Evolutionary conservation across 2,888 invertebrate species (phyloP).

Genomic region (Mythimna loreyi): DNA sequence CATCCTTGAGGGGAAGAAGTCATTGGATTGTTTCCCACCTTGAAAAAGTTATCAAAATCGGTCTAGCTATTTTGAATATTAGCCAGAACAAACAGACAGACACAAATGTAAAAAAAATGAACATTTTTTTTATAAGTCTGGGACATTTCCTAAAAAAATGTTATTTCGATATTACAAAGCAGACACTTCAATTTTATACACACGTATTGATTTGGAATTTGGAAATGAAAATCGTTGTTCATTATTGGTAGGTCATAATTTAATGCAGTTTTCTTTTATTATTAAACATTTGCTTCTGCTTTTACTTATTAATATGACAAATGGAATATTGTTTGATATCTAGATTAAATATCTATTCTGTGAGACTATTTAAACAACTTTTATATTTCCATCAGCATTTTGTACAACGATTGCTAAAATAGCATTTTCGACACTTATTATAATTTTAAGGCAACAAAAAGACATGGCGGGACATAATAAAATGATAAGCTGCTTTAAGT

Average conservation of each 20-base stretch:
- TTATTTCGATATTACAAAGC: too few relatives aligned
- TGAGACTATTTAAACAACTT: constrained; percentile 90
- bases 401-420: constrained; percentile 84
- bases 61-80: too few relatives aligned
- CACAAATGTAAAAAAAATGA: too few relatives aligned
- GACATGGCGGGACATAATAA: constrained; percentile 71
- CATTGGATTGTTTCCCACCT: too few relatives aligned
- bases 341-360: constrained; percentile 89
- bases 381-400: constrained; percentile 88
- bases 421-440: constrained; percentile 73
- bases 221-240: constrained; percentile 81
- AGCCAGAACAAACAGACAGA: too few relatives aligned
- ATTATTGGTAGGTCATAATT: constrained; percentile 91
- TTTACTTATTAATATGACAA: constrained; percentile 90
- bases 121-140: too few relatives aligned
- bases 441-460: constrained; percentile 77
- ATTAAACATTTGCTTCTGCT: constrained; percentile 89
- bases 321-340: constrained; percentile 91
- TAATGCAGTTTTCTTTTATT: constrained; percentile 89
- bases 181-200: too few relatives aligned
- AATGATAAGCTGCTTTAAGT: constrained; percentile 62
- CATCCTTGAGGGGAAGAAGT: too few relatives aligned
- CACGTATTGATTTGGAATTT: constrained; percentile 12
- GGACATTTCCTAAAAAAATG: too few relatives aligned
- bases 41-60: too few relatives aligned